These are phyloP conservation scores for Pantherophis vulpinus DNA, from an alignment of 2,797 vertebrate species.

Conservation along the genomic window DNA sequence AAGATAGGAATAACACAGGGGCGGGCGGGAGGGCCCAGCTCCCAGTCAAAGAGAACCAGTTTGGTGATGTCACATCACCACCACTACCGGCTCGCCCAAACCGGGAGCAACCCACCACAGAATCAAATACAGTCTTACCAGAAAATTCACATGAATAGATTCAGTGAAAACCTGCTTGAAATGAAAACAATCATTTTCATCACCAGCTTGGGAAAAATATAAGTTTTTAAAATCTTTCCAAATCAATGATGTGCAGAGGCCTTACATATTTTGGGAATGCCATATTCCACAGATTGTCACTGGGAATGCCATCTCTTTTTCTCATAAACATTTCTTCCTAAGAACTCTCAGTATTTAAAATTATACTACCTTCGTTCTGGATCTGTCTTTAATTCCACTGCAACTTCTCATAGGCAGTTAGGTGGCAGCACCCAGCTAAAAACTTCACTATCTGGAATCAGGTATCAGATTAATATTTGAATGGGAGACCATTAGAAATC, in stretches of 20 bases:
- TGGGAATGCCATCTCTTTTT: neutral
- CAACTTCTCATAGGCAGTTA: neutral
- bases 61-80: too few relatives aligned
- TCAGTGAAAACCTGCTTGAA: neutral
- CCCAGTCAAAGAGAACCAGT: too few relatives aligned
- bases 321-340: neutral
- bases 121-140: neutral
- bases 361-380: neutral
- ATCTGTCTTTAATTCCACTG: neutral
- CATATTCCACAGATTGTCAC: neutral
- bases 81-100: too few relatives aligned
- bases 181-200: neutral
- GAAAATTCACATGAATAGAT: too few relatives aligned
- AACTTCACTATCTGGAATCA: neutral
- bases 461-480: neutral
- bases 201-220: neutral
- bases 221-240: neutral
- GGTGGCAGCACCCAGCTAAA: neutral
- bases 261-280: neutral
- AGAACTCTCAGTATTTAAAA: neutral
- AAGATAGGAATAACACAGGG: too few relatives aligned
- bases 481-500: neutral
- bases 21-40: too few relatives aligned
- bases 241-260: neutral
- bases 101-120: too few relatives aligned